phyloP scores from a whole-genome alignment of 2,113 vertebrate genomes.

The Ammospiza nelsoni region DNA sequence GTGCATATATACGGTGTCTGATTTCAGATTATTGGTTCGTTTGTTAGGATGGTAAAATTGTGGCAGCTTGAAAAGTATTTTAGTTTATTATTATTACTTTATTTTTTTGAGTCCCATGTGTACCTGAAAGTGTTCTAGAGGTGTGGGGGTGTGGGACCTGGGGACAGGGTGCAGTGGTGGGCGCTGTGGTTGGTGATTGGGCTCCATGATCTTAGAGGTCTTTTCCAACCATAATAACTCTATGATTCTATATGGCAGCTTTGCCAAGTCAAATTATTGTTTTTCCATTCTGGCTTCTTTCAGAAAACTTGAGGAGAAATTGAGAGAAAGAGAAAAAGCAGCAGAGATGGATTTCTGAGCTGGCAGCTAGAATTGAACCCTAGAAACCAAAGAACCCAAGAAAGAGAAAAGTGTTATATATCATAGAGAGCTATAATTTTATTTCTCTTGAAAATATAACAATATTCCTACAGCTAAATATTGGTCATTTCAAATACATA shows the following conservation, averaged over 20 bases:
- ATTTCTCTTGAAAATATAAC: background rate
- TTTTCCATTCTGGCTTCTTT: background rate
- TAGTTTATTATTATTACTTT: rapidly evolving
- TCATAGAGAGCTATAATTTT: background rate
- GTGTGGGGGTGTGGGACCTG: background rate
- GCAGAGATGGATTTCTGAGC: background rate
- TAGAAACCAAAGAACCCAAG: background rate
- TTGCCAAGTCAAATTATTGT: background rate
- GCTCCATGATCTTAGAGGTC: background rate
- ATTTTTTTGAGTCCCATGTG: background rate
- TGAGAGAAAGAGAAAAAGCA: background rate
- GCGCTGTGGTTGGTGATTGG: background rate
- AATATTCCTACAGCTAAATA: background rate
- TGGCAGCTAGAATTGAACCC: background rate
- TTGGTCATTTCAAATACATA: background rate
- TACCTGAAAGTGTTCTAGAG: background rate
- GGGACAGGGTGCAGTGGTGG: background rate
- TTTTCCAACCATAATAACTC: background rate
- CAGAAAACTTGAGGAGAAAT: background rate
- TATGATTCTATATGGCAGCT: background rate
- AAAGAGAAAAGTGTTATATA: background rate
- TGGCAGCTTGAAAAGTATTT: background rate
- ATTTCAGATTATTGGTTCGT: background rate
- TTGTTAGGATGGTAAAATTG: background rate
- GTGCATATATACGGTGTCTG: background rate